Evolutionary conservation across 1,140 invertebrate species (phyloP).

Genomic region (Archivesica marissinica): DNA sequence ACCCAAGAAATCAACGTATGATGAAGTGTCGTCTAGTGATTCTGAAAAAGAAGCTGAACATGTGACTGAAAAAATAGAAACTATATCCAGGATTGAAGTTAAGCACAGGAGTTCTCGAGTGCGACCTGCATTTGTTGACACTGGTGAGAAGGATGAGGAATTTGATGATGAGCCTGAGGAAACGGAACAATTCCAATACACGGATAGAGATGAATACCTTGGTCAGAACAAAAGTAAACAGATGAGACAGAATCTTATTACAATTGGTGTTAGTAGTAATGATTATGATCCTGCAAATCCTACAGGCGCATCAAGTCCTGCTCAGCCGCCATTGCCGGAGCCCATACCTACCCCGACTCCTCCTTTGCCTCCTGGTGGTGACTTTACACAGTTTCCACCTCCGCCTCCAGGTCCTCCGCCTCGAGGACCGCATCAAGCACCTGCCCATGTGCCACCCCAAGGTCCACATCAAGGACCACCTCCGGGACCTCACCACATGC

Average conservation of each 20-base stretch:
- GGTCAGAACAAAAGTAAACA: slow-evolving; percentile 58
- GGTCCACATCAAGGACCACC: no score
- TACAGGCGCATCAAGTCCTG: neutral
- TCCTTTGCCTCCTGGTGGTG: slow-evolving; percentile 40
- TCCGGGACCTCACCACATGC: no score
- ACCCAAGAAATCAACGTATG: slow-evolving; percentile 41
- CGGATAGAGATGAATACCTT: slow-evolving; percentile 52
- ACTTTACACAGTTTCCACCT: slow-evolving; percentile 55
- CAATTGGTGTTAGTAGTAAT: slow-evolving; percentile 33
- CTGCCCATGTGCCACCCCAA: no score
- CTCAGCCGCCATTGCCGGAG: slow-evolving; percentile 48
- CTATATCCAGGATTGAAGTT: slow-evolving; percentile 70
- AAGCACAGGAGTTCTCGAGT: slow-evolving; percentile 26
- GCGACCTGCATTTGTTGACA: neutral
- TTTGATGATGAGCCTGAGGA: slow-evolving; percentile 58
- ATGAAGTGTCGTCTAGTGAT: slow-evolving; percentile 46
- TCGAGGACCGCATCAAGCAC: slow-evolving; percentile 30
- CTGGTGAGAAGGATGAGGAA: slow-evolving; percentile 51
- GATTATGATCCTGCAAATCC: slow-evolving; percentile 54
- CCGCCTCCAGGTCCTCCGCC: slow-evolving; percentile 58
- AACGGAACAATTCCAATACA: slow-evolving; percentile 59
- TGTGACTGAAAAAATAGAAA: slow-evolving; percentile 69
- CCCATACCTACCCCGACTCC: slow-evolving; percentile 39
- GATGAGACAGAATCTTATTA: slow-evolving; percentile 44
- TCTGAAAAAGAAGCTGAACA: slow-evolving; percentile 11